Evolutionary conservation across 2,888 invertebrate species (phyloP).

Genomic region (Pseudanteris insignis): DNA sequence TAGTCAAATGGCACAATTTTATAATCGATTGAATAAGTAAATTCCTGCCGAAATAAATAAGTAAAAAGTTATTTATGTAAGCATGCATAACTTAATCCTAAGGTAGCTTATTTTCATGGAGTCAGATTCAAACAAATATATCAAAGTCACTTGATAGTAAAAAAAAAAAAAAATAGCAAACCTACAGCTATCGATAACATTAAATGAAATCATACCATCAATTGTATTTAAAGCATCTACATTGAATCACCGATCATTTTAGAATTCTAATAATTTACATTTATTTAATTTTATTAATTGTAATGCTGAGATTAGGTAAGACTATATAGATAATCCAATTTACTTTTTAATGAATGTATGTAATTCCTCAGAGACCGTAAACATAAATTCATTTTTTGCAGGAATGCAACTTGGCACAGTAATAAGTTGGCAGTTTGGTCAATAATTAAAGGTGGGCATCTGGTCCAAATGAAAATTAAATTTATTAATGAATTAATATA

Average conservation of each 20-base stretch:
- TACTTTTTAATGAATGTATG: slow-evolving; percentile 11
- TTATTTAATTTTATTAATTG: not conserved
- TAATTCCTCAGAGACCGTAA: slow-evolving; percentile 56
- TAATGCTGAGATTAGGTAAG: slow-evolving; percentile 16
- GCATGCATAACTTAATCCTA: not conserved
- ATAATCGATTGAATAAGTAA: not conserved
- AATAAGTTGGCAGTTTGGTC: slow-evolving; percentile 47
- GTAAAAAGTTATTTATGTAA: not conserved
- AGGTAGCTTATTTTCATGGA: slow-evolving; percentile 1
- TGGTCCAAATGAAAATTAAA: slow-evolving; percentile 41
- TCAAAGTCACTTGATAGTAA: slow-evolving; percentile 9
- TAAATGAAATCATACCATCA: not conserved
- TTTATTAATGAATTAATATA: not conserved
- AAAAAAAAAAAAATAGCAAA: slow-evolving; percentile 1
- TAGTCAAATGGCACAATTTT: not conserved
- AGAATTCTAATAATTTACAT: not conserved
- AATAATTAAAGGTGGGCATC: slow-evolving; percentile 56
- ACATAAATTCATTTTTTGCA: slow-evolving; percentile 58
- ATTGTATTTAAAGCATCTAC: slow-evolving; percentile 5
- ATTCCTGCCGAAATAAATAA: not conserved
- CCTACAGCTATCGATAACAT: not conserved
- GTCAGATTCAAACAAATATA: not conserved
- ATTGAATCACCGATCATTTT: not conserved
- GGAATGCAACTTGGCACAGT: slow-evolving; percentile 53
- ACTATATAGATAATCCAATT: slow-evolving; percentile 3